Base-by-base conservation (phyloP, 2,113 vertebrate genomes). In the Cyprinodon variegatus region DNA sequence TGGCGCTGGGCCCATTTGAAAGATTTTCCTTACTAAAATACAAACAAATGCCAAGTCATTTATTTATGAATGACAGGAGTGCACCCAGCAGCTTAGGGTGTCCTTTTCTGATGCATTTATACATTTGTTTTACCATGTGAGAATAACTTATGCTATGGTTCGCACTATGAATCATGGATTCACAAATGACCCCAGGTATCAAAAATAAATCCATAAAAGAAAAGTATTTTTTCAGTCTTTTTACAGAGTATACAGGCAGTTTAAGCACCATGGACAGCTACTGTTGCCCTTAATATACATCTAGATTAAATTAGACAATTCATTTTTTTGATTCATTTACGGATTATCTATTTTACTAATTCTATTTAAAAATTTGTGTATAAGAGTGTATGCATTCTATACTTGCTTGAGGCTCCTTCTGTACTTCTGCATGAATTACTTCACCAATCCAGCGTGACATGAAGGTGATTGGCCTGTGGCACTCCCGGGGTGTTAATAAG, bases 231-330 rank as follows among this genome's bases (percentile, higher is more conserved):
- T 38, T 57, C 8, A 20, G 9, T 57, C 6, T 10, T 41, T 57
- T 57, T 57, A 20, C 50, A 57, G 6, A 2, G 8, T 2, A 57
- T 57, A 8, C 13, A 39, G 4, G 22, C 37, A 1, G 6, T 14
- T 88, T 88, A 72, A 84, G 83, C 46, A 89, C 83, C 85, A 84
- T 4, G 77, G 85, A 87, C 71, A 89, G 86, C 79, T 66, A 45
- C 53, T 36, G 7, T 0, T 45, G 17, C 5, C 39, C 36, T 15
- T 20, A 57, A n/a, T 10, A 45, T 11, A 45, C 43, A 11, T 45
- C 6, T 45, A 11, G 43, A 45, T 45, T 29, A 11, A 45, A 45
- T 45, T 45, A 45, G 43, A 45, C 43, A 10, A 45, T 11, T 11
- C 43, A 10, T 45, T 45, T 45, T 29, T 29, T 29, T 29, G 29